Base-by-base conservation (phyloP, 2,888 invertebrate genomes). In the Lymantria monacha region DNA sequence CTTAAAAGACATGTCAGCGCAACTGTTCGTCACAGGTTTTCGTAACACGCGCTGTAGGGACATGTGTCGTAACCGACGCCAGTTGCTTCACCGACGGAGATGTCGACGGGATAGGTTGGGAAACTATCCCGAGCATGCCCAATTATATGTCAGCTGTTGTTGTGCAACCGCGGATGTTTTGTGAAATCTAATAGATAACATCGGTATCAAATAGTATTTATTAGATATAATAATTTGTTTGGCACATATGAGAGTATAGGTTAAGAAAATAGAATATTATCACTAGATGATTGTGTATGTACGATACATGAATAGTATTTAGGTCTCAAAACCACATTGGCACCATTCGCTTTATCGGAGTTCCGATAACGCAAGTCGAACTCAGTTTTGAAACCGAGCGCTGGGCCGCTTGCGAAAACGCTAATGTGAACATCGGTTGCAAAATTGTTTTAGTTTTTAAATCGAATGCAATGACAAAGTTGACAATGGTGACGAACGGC, bases 341-440 rank as follows among this genome's bases (percentile, higher is more conserved):
- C 82, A 82, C 81, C 81, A 87, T 80, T 84, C 72, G 77, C 79
- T 89, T 89, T 90, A 90, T 89, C 90, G 85, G 83, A 82, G 80
- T 68, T 67, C 80, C 87, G 90, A 91, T 91, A 91, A 88, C 87
- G 88, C 83, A 86, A 87, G 87, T 84, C 83, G 85, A 85, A 84
- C 85, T 80, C 70, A 70, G 83, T 90, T 90, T 89, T 87, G 89
- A 89, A 90, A 89, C 85, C 78, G 81, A 82, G 84, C 84, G 83
- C 77, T 88, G 88, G 87, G 90, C 87, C 81, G 87, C 89, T 92
- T 91, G 91, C 91, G 91, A 91, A 91, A 92, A 91, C 85, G 74
- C 88, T 88, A 91, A 91, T 91, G 90, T 90, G 91, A 89, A 87
- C 87, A 89, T 89, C 86, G 87, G 81, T 90, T 90, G 88, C 90